Evolutionary conservation across 1,140 invertebrate genomes (phyloP).

Genomic region (Drosophila sp.): DNA sequence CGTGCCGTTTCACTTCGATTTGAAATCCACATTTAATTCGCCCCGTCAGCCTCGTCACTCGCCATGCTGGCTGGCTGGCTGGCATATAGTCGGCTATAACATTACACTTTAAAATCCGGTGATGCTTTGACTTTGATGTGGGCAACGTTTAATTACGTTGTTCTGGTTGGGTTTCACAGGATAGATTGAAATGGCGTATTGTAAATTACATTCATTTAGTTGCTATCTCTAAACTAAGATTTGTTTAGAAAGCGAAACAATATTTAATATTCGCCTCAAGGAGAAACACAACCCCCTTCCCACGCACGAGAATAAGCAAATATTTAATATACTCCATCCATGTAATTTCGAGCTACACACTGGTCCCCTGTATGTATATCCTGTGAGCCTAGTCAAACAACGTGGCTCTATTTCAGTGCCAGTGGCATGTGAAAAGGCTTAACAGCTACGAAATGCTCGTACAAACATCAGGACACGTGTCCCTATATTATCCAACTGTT

Average conservation of each 20-base stretch:
- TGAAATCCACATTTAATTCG: conserved; percentile 26
- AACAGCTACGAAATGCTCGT: conserved; percentile 22
- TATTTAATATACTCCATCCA: conserved; percentile 6
- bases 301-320: neutral
- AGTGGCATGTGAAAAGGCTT: conserved; percentile 36
- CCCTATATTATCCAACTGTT: conserved; percentile 15
- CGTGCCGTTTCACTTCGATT: conserved; percentile 15
- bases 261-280: conserved; percentile 1
- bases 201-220: neutral
- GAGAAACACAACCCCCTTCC: too few relatives aligned
- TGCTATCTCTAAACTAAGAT: neutral
- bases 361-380: conserved; percentile 1
- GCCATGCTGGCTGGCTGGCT: neutral
- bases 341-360: neutral
- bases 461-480: conserved; percentile 39
- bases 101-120: conserved; percentile 30
- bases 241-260: neutral
- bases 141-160: conserved; percentile 31
- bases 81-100: conserved; percentile 7
- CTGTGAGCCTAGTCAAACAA: conserved; percentile 50
- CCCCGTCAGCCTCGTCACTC: neutral
- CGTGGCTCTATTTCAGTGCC: conserved; percentile 18
- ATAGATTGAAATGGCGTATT: neutral
- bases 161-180: neutral
- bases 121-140: conserved; percentile 29